Evolutionary conservation across 1,140 invertebrate species (phyloP), one percentile per base, ranked within the genome.

Genomic region (Ectropis grisescens): DNA sequence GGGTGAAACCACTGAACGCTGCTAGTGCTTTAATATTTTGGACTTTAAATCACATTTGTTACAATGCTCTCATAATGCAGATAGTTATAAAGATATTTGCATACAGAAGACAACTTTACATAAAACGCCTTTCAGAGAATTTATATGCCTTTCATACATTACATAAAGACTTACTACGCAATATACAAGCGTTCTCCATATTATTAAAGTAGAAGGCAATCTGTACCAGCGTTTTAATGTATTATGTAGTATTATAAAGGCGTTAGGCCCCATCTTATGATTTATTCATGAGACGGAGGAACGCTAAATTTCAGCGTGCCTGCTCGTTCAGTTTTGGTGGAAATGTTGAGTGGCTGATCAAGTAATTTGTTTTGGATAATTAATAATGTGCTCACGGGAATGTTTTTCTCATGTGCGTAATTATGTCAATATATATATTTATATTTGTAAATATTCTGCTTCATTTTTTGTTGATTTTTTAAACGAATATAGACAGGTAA

Each of bases 211-310:
- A 62, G 58, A 44, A 69, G 61, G 71, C 75, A 75, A 75, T 80
- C 69, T 76, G 75, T 76, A 69, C 62, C n/a, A 44, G 36, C 57
- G 71, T 80, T 80, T 75, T 74, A 80, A 80, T 80, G 75, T 76
- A 76, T 80, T 76, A 80, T 74, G 69, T 76, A 76, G 71, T 70
- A 80, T 80, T 80, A 76, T 67, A 72, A 80, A 70, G 71, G 75
- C 71, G 61, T 52, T 45, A 58, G 59, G 62, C 54, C 61, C 53
- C 58, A 58, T 75, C 65, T 70, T 76, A 76, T 80, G 75, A 76
- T 76, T 76, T 80, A 80, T 80, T 76, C 75, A 80, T 80, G 70
- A 80, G 68, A 51, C n/a, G n/a, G 61, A 64, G 60, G 62, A 65
- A 68, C 57, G 66, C 62, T 64, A 67, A 72, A 75, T 80, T 76